Conservation (phyloP, 2,888 invertebrate species). For the Nomada ruficornis region DNA sequence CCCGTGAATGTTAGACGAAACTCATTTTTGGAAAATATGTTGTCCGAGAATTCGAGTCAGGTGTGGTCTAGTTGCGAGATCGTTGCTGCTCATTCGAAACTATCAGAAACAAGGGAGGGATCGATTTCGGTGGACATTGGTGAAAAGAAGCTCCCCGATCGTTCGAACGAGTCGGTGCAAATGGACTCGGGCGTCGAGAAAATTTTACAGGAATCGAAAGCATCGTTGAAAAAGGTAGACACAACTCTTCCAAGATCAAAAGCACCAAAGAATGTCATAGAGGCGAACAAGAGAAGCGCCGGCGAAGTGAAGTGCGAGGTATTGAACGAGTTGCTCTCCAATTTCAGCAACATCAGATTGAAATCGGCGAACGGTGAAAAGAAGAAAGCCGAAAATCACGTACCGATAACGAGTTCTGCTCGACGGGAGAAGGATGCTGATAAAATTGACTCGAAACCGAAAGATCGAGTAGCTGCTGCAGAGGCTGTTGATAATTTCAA, state of each 20-base stretch:
- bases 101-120: conserved; percentile 9
- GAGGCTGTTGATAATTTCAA: neutral
- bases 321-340: conserved; percentile 79
- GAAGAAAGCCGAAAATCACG: neutral
- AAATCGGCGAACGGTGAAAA: conserved; percentile 65
- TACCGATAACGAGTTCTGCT: neutral
- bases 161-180: conserved; percentile 27
- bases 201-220: conserved; percentile 15
- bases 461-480: neutral
- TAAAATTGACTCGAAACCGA: neutral
- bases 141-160: neutral
- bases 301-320: conserved; percentile 77
- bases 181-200: conserved; percentile 26
- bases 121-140: neutral
- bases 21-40: conserved; percentile 79
- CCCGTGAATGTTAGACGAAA: conserved; percentile 72
- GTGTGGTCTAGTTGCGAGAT: conserved; percentile 54
- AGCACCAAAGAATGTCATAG: neutral
- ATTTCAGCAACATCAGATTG: conserved; percentile 79
- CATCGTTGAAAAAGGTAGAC: conserved; percentile 3
- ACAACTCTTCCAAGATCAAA: neutral
- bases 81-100: conserved; percentile 70
- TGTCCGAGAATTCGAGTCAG: conserved; percentile 63
- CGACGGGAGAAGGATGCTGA: neutral
- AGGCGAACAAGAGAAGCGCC: conserved; percentile 57